Percentiles rank a stretch among this genome's conserved stretches.
phyloP scores from a whole-genome alignment of 2,113 vertebrate genomes.

The Nibea albiflora region DNA sequence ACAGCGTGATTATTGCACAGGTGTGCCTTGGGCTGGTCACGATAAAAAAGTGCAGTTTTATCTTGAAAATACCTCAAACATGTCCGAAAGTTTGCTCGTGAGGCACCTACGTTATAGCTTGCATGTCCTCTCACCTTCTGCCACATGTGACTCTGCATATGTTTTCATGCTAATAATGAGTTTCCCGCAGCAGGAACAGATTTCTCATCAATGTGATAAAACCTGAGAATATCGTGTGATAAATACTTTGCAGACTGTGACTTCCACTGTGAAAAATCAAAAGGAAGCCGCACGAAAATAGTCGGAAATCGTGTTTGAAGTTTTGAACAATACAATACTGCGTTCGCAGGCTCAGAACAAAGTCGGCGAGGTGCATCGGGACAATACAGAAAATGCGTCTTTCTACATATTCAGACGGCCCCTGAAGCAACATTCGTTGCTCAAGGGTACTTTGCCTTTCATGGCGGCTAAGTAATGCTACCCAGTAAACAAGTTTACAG shows the following conservation, averaged over 20 bases:
- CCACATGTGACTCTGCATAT: constrained; percentile 1
- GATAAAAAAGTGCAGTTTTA: too few relatives aligned
- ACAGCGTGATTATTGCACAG: too few relatives aligned
- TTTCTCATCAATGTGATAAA: neutral
- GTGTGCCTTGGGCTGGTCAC: too few relatives aligned
- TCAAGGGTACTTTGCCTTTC: constrained; percentile 23
- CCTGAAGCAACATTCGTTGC: constrained; percentile 6
- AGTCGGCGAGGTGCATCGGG: neutral
- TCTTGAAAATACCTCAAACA: too few relatives aligned
- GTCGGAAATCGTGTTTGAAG: neutral
- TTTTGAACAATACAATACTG: neutral
- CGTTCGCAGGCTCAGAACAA: neutral
- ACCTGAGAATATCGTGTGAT: neutral
- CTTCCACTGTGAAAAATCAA: neutral
- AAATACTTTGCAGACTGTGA: neutral
- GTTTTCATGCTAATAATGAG: constrained; percentile 19
- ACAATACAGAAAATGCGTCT: neutral
- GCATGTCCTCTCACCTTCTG: neutral
- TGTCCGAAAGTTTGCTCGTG: too few relatives aligned
- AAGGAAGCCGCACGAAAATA: neutral
- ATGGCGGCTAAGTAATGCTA: constrained; percentile 28
- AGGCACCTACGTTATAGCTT: neutral
- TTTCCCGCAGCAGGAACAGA: constrained; percentile 3
- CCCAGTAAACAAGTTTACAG: constrained; percentile 39
- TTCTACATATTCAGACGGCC: constrained; percentile 2